Base-by-base conservation (phyloP, 2,888 invertebrate genomes). In the Cantharis lateralis region DNA sequence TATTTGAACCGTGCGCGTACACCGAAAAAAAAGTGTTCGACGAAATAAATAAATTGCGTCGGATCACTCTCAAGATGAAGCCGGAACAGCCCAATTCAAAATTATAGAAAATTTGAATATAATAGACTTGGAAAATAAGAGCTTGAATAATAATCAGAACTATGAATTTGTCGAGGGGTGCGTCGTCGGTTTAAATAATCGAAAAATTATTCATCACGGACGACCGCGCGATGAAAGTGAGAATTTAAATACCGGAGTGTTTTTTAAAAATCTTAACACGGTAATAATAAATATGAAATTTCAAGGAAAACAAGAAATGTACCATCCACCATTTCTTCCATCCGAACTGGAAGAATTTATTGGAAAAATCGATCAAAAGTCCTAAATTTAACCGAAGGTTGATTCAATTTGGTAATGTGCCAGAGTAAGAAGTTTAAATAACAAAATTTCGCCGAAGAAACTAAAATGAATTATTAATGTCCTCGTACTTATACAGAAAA, bases 371-470 rank as follows among this genome's bases (percentile, higher is more conserved):
- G 16, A 48, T 69, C 48, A 69, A 48, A 62, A 71, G 63, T 61
- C n/a, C 28, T 26, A 71, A 61, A 62, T 71, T 71, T 62, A 62
- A 18, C 62, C 71, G 71, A 71, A 71, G 71, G 71, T 62, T 71
- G 26, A 20, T 71, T 48, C 71, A 62, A 20, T 64, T 61, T 71
- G 71, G 71, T 63, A 61, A 15, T 15, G 15, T 9, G 62, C 71
- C 71, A 71, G 26, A 20, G 20, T 18, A 32, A 32, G 32, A 32
- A 32, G 32, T 32, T 32, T 32, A 32, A 32, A 32, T 32, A 32
- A 32, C 32, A 32, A 32, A 32, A 32, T 32, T 32, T 32, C 13
- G 32, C 32, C 13, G 32, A 32, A 32, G 32, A 32, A 32, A 32
- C 32, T 32, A 32, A 32, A 32, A 32, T 32, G 32, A 32, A 32